Evolutionary conservation across 2,888 invertebrate genomes (phyloP).

Genomic region (Nephrotoma guestfalica): DNA sequence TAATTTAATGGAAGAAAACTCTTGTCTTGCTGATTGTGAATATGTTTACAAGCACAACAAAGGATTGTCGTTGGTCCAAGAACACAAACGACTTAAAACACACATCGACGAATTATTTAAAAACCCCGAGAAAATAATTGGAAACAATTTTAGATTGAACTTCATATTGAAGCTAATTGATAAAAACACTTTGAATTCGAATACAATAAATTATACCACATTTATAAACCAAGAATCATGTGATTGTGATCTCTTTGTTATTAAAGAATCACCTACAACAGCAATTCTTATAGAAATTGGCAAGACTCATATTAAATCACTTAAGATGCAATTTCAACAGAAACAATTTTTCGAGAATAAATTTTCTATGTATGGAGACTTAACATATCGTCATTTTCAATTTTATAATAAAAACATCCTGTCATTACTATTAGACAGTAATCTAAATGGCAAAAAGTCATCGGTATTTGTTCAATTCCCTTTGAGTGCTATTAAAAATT

Average conservation of each 20-base stretch:
- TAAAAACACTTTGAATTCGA: neutral
- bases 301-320: slow-evolving; percentile 32
- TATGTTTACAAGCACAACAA: slow-evolving; percentile 61
- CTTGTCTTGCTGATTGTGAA: slow-evolving; percentile 52
- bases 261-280: slow-evolving; percentile 31
- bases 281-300: slow-evolving; percentile 25
- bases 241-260: slow-evolving; percentile 37
- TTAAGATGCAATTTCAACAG: slow-evolving; percentile 39
- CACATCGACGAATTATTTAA: slow-evolving; percentile 54
- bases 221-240: slow-evolving; percentile 19
- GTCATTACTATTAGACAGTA: slow-evolving; percentile 52
- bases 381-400: slow-evolving; percentile 50
- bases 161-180: slow-evolving; percentile 38
- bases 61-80: slow-evolving; percentile 66
- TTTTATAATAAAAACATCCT: slow-evolving; percentile 52
- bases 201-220: neutral
- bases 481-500: slow-evolving; percentile 26
- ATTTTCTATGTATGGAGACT: slow-evolving; percentile 18
- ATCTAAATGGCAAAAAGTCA: slow-evolving; percentile 34
- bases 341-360: slow-evolving; percentile 25
- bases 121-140: slow-evolving; percentile 46
- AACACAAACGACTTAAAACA: slow-evolving; percentile 53
- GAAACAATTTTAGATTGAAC: slow-evolving; percentile 43
- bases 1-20: slow-evolving; percentile 56
- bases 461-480: slow-evolving; percentile 36